Evolutionary conservation across 2,797 vertebrate species (phyloP).

Genomic region (Mus spretus): DNA sequence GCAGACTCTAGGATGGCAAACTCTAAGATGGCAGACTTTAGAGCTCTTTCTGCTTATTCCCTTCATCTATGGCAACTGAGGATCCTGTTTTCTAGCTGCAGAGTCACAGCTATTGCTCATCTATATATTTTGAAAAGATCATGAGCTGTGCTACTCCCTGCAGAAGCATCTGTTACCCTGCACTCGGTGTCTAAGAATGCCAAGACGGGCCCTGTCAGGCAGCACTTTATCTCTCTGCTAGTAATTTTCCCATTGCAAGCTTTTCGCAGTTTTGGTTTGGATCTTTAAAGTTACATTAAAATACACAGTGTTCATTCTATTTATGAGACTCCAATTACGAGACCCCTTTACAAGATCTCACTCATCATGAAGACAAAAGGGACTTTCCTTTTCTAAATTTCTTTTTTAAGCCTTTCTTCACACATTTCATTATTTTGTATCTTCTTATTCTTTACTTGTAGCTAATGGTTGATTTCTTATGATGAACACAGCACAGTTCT

Average conservation of each 20-base stretch:
- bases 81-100: not conserved
- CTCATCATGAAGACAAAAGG: not conserved
- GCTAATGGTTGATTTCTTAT: not conserved
- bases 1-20: too few relatives aligned
- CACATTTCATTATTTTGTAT: constrained; percentile 15
- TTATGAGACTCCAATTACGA: not conserved
- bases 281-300: not conserved
- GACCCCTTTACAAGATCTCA: not conserved
- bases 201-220: not conserved
- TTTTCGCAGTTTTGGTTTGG: not conserved
- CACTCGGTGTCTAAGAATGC: not conserved
- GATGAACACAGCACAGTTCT: not conserved
- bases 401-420: constrained; percentile 15
- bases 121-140: not conserved
- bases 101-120: not conserved
- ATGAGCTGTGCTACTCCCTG: not conserved
- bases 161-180: not conserved
- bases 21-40: not conserved
- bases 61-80: not conserved
- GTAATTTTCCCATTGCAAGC: not conserved
- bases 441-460: not conserved
- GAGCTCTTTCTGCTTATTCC: not conserved
- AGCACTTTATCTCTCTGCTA: not conserved
- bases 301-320: not conserved
- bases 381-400: not conserved